Evolutionary conservation across 2,797 vertebrate species (phyloP).

Genomic region (Acanthurus lineatus): DNA sequence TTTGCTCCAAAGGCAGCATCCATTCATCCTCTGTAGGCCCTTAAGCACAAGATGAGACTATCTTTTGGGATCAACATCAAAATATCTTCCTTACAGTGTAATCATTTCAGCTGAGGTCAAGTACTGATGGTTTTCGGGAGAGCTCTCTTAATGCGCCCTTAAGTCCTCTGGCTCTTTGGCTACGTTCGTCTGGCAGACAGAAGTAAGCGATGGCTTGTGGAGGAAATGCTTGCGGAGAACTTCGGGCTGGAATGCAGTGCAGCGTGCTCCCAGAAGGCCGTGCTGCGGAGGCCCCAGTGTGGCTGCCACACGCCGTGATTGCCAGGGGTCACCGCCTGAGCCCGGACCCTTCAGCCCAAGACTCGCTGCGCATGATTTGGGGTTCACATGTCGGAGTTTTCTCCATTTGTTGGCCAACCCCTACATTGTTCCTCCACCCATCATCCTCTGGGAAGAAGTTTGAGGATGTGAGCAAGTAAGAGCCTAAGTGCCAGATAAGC

Average conservation of each 20-base stretch:
- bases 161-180: constrained; percentile 79
- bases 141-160: constrained; percentile 78
- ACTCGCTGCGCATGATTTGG: constrained; percentile 66
- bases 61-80: constrained; percentile 77
- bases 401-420: constrained; percentile 41
- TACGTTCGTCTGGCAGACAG: constrained; percentile 77
- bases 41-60: constrained; percentile 78
- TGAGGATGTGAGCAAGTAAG: constrained; percentile 45
- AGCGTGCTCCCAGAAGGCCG: constrained; percentile 73
- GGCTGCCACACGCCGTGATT: constrained; percentile 81
- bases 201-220: constrained; percentile 72
- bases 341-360: constrained; percentile 63
- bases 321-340: constrained; percentile 76
- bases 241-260: constrained; percentile 74
- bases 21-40: constrained; percentile 67
- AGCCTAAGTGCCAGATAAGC: constrained; percentile 59
- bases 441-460: constrained; percentile 55
- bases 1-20: constrained; percentile 69
- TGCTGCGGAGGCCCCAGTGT: constrained; percentile 66
- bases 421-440: constrained; percentile 37
- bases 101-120: constrained; percentile 81
- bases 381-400: constrained; percentile 75
- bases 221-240: constrained; percentile 77
- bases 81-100: constrained; percentile 78
- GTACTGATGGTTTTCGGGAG: constrained; percentile 79